Base-by-base conservation (phyloP, 1,140 invertebrate genomes). In the Riptortus pedestris region DNA sequence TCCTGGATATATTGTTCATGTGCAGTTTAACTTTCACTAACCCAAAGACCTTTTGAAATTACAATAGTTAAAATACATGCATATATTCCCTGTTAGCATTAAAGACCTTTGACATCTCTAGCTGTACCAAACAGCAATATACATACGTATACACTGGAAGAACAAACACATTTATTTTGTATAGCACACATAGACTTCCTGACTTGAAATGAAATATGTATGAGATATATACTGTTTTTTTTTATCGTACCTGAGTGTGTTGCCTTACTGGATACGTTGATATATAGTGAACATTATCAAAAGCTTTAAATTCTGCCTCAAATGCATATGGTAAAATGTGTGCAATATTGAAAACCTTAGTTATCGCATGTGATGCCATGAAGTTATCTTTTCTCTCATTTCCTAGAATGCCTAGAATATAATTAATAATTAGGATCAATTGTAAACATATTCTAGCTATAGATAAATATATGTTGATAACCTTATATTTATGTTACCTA, bases 371-470 rank as follows among this genome's bases (percentile, higher is more conserved):
- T 1, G 29, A n/a, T 47, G n/a, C 60, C 26, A 26, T 43, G 2
- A 61, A 24, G n/a, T 12, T 18, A 16, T 26, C 12, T 38, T 7
- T 14, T 2, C 47, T 61, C 27, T 61, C 29, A 45, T 24, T 24
- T 45, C 60, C 60, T 11, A 61, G 43, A 27, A 61, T 45, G 4
- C 60, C 60, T 61, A 12, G 20, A 45, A 47, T 33, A 24, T 29
- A 5, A 43, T 4, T 24, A 29, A 33, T 29, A 60, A 38, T 16
- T 33, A 18, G 20, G 7, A 38, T 24, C 5, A 57, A 57, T 22
- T 24, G 16, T 5, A 7, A 3, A 3, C 20, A 55, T 2, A 55
- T 55, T 4, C 2, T 27, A 55, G 12, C 12, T 24, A 55, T 52
- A 52, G 9, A 52, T 24, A 52, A 7, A 18, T 18, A 18, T 52